A percentile compares a stretch with the other conserved stretches of the same genome.
Evolutionary conservation across 2,797 vertebrate species (phyloP).

Genomic region (Poliocrania exsul): DNA sequence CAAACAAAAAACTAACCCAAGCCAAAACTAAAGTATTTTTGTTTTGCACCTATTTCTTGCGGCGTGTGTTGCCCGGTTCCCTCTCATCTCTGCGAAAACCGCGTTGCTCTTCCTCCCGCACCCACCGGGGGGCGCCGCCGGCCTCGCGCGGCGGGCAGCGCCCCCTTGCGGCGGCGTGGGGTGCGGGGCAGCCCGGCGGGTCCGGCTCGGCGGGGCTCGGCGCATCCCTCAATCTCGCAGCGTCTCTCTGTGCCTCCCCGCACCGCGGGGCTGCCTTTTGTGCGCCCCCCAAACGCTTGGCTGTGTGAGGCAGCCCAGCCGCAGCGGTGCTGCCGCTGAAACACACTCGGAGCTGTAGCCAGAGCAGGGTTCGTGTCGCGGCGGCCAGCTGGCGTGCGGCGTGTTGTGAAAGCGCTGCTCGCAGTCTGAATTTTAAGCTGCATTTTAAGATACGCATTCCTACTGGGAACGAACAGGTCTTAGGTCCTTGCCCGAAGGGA

Average conservation of each 20-base stretch:
- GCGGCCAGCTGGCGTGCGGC: fast-evolving
- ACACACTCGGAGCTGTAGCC: fast-evolving
- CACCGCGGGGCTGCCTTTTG: too few species aligned
- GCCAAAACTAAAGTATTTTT: neutral
- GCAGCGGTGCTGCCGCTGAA: neutral
- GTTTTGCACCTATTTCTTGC: neutral
- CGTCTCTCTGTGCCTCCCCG: too few species aligned
- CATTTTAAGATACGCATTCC: neutral
- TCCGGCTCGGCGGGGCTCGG: too few species aligned
- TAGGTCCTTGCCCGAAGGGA: neutral
- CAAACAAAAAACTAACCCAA: too few species aligned
- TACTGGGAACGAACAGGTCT: neutral
- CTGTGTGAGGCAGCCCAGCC: too few species aligned
- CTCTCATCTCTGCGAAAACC: neutral
- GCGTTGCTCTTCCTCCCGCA: neutral
- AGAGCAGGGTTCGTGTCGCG: too few species aligned
- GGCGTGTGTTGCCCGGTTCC: neutral
- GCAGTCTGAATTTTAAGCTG: neutral
- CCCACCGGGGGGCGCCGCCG: neutral
- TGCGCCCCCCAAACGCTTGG: too few species aligned
- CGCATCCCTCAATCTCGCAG: too few species aligned
- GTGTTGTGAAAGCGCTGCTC: fast-evolving
- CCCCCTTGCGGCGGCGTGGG: neutral
- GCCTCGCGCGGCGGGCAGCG: neutral
- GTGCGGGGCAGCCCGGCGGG: too few species aligned